Conservation (phyloP, 2,888 invertebrate species). For the Platynereis dumerilii region DNA sequence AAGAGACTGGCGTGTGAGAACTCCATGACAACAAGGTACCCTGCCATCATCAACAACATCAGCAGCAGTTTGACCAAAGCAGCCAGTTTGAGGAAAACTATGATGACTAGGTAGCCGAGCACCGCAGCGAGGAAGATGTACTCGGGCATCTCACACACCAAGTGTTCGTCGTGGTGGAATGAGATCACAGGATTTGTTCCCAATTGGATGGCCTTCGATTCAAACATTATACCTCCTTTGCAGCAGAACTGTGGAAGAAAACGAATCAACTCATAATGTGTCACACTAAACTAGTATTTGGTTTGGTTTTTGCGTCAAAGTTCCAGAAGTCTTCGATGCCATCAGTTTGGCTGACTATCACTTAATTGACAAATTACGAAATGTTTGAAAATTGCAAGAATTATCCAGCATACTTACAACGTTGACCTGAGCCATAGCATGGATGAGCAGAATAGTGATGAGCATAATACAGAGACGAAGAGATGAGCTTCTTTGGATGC, state of each 20-base stretch:
- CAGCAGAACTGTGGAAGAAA: constrained; percentile 57
- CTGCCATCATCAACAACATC: constrained; percentile 76
- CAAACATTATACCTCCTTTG: constrained; percentile 48
- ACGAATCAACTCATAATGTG: not conserved
- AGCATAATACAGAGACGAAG: constrained; percentile 84
- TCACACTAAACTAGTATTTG: no score
- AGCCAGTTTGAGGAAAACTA: constrained; percentile 83
- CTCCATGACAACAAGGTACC: constrained; percentile 81
- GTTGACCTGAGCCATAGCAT: constrained; percentile 90
- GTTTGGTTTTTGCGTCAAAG: no score
- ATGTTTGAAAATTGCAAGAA: no score
- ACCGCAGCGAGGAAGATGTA: constrained; percentile 87
- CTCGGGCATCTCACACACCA: constrained; percentile 75
- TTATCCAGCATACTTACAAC: constrained; percentile 77
- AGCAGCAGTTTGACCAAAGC: constrained; percentile 82
- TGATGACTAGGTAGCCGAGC: constrained; percentile 82
- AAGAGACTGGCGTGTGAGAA: constrained; percentile 82
- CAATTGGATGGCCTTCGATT: constrained; percentile 30
- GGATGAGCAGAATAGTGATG: constrained; percentile 84
- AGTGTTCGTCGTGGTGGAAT: constrained; percentile 65
- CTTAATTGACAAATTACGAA: no score
- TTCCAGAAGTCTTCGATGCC: no score
- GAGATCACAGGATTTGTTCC: constrained; percentile 21
- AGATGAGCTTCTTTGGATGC: constrained; percentile 82
- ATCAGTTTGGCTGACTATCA: no score